Percentiles rank a stretch among this genome's conserved stretches.
Conservation (phyloP, 2,113 vertebrate genomes). For the Uria aalge region DNA sequence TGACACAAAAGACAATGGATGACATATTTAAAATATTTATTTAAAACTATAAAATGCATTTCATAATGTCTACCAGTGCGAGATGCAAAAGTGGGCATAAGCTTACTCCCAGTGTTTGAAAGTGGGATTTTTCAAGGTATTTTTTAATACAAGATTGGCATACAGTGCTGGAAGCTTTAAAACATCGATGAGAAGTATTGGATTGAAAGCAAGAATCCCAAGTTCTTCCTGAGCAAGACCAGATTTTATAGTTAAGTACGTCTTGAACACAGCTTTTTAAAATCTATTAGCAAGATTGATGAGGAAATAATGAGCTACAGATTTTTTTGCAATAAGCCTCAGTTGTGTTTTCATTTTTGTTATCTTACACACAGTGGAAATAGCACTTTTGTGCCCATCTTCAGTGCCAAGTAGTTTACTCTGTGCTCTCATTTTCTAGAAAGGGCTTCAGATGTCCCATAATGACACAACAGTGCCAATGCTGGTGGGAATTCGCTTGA, state of each 20-base stretch:
- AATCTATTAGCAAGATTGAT: background rate
- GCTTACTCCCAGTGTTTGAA: background rate
- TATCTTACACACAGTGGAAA: background rate
- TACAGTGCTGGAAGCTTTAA: background rate
- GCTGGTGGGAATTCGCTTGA: background rate
- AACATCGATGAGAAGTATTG: background rate
- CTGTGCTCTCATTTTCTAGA: background rate
- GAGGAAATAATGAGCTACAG: background rate
- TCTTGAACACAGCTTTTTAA: background rate
- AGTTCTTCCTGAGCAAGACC: background rate
- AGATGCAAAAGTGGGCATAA: background rate
- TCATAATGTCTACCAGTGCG: background rate
- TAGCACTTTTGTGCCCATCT: background rate
- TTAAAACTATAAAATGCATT: background rate
- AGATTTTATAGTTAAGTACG: background rate
- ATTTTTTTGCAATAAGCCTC: background rate
- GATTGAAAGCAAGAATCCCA: background rate
- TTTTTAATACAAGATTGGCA: background rate
- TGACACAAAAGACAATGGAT: background rate
- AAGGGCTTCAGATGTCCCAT: background rate
- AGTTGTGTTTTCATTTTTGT: background rate
- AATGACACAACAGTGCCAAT: background rate
- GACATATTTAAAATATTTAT: background rate
- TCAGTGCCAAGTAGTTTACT: background rate
- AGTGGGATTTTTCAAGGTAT: background rate